A percentile compares a stretch with the other conserved stretches of the same genome.
Conservation (phyloP, 2,113 vertebrate species). For the Crypturellus undulatus region DNA sequence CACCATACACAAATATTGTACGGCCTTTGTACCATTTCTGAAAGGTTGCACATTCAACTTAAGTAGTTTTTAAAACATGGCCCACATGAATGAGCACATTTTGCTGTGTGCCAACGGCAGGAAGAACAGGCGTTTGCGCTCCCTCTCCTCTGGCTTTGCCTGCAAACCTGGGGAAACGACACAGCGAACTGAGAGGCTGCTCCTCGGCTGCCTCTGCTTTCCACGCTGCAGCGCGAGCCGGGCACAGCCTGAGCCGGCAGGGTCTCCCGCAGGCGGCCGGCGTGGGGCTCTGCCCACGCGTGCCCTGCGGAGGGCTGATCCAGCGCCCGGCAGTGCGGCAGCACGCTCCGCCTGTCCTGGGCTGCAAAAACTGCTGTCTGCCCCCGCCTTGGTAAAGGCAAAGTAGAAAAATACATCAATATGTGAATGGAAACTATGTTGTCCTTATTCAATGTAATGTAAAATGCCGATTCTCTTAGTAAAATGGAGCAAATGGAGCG, state of each 20-base stretch:
- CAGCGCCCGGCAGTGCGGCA: no score
- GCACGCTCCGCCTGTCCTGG: no score
- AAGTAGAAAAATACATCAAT: fast-evolving
- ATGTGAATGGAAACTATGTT: fast-evolving
- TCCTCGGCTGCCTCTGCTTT: background rate
- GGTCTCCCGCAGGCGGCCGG: no score
- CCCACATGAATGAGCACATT: background rate
- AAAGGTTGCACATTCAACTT: background rate
- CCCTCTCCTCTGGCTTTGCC: background rate
- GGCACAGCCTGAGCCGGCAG: background rate
- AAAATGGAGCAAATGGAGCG: background rate
- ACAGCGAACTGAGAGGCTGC: background rate
- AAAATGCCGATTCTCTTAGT: background rate
- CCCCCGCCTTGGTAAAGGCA: no score
- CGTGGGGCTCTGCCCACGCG: no score
- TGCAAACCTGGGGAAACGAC: background rate
- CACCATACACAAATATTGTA: fast-evolving
- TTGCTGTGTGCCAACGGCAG: background rate
- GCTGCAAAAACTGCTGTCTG: background rate
- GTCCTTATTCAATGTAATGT: background rate
- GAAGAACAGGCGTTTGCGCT: background rate
- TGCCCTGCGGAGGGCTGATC: no score
- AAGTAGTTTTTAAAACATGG: background rate
- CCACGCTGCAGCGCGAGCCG: fast-evolving
- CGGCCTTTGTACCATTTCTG: background rate